Evolutionary conservation across 2,113 vertebrate species (phyloP).

Genomic region (Madoqua kirkii): DNA sequence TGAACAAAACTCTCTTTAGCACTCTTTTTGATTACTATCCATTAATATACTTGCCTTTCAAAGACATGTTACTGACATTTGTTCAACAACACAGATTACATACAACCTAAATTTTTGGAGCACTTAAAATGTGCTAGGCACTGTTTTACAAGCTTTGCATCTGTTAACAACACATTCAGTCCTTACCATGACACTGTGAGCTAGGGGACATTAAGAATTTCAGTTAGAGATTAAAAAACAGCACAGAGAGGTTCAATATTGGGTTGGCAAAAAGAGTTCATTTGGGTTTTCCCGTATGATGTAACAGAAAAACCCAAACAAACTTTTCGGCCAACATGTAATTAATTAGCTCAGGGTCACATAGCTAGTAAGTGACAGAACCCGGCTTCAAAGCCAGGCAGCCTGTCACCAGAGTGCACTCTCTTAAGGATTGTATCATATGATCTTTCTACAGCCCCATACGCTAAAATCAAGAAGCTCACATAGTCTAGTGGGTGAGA

Average conservation of each 20-base stretch:
- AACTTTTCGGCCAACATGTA: background rate
- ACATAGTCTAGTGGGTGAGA: background rate
- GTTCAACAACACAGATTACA: background rate
- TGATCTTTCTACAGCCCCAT: background rate
- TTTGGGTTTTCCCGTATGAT: background rate
- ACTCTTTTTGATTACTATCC: background rate
- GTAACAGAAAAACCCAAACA: background rate
- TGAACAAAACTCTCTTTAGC: background rate
- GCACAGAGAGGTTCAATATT: background rate
- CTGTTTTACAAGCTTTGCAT: background rate
- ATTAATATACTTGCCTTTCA: background rate
- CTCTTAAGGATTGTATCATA: background rate
- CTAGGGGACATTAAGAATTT: background rate
- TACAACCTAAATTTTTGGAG: background rate
- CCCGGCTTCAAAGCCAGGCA: background rate
- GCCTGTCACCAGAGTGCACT: background rate
- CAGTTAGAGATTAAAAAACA: background rate
- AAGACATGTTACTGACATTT: background rate
- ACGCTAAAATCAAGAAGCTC: background rate
- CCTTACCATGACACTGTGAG: background rate
- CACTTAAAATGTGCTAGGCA: background rate
- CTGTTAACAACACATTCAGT: background rate
- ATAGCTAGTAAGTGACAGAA: background rate
- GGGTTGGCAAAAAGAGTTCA: background rate
- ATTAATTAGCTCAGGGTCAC: background rate